Conservation (phyloP, 2,113 vertebrate genomes). For the Penelope pileata region DNA sequence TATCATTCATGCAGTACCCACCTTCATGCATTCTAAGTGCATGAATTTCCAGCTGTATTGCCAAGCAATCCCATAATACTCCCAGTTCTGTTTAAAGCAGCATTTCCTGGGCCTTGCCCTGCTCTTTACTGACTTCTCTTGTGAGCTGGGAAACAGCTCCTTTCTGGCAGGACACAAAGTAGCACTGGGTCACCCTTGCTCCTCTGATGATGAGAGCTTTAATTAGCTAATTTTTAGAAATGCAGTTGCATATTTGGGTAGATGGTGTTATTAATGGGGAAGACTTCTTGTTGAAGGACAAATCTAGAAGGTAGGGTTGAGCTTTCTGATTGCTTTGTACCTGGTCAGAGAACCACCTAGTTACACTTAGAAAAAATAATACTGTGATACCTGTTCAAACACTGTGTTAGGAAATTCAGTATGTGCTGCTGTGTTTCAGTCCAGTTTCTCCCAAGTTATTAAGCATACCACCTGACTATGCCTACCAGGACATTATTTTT, state of each 20-base stretch:
- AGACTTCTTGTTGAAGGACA: background rate
- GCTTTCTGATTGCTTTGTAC: background rate
- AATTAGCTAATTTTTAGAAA: background rate
- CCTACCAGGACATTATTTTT: background rate
- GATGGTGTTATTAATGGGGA: background rate
- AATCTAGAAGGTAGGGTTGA: background rate
- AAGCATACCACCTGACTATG: background rate
- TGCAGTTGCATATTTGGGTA: background rate
- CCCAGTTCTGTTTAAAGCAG: background rate
- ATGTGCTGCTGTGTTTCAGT: background rate
- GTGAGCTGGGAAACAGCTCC: background rate
- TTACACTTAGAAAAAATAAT: background rate
- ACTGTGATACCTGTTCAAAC: background rate
- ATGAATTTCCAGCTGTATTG: slow-evolving; percentile 13
- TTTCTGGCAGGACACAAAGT: background rate
- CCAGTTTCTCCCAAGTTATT: background rate
- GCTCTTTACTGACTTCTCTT: background rate
- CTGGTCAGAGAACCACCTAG: background rate
- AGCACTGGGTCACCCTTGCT: fast-evolving
- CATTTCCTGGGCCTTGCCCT: background rate
- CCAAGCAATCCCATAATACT: background rate
- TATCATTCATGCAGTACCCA: slow-evolving; percentile 20
- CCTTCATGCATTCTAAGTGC: slow-evolving; percentile 4
- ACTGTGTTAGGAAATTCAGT: background rate
- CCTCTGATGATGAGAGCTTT: background rate